A percentile compares a stretch with the other conserved stretches of the same genome.
phyloP scores from a whole-genome alignment of 2,113 vertebrate species.

The Salvator merianae region DNA sequence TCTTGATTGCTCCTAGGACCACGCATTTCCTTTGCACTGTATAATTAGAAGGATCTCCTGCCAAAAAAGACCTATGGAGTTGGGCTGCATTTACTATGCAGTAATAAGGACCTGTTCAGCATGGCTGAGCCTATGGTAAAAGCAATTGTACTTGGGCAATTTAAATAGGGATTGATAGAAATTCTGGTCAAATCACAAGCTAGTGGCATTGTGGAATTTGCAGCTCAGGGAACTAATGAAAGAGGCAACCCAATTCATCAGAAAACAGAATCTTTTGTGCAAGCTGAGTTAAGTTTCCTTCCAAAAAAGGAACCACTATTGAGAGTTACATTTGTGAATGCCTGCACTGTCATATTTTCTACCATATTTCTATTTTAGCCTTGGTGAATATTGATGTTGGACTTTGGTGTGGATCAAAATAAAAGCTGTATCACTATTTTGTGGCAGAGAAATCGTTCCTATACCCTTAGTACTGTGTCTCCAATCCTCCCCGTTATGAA shows the following conservation, averaged over 20 bases:
- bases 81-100: accelerated
- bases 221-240: conserved; percentile 3
- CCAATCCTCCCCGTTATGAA: too few species aligned
- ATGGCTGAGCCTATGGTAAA: not conserved
- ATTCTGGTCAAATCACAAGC: not conserved
- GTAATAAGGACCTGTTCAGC: not conserved
- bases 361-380: not conserved
- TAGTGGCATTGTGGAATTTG: not conserved
- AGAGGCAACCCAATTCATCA: conserved; percentile 3
- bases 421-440: too few species aligned
- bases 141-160: not conserved
- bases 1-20: conserved; percentile 11
- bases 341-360: not conserved
- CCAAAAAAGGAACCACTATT: not conserved
- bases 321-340: not conserved
- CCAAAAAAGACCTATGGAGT: not conserved
- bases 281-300: not conserved
- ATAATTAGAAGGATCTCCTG: conserved; percentile 17
- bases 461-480: too few species aligned
- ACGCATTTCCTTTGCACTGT: conserved; percentile 15
- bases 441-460: too few species aligned
- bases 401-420: too few species aligned
- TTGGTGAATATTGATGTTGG: not conserved
- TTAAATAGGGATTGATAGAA: not conserved
- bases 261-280: accelerated